These are phyloP conservation scores for Triplophysa siluroides DNA, from an alignment of 2,113 vertebrate genomes.

Conservation along the genomic window DNA sequence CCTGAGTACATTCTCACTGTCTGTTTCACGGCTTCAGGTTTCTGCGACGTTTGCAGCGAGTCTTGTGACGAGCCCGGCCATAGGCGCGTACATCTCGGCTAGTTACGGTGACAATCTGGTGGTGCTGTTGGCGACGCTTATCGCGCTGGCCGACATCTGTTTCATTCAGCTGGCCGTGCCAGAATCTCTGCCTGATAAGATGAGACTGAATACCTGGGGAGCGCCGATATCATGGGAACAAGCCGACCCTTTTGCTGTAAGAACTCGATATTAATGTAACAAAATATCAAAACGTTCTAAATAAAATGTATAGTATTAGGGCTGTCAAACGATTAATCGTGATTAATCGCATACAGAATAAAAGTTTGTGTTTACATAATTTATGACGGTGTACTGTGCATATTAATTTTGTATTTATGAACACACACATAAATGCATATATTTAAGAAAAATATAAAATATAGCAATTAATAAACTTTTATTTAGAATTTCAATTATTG, in stretches of 20 bases:
- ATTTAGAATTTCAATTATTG: too few relatives aligned
- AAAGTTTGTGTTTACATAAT: too few relatives aligned
- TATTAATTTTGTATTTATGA: too few relatives aligned
- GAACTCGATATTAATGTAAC: neutral
- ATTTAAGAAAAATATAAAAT: too few relatives aligned
- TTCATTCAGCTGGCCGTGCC: conserved; percentile 92
- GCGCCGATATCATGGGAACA: conserved; percentile 90
- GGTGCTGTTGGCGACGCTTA: conserved; percentile 84
- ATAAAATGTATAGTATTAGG: too few relatives aligned
- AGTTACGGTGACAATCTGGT: conserved; percentile 89
- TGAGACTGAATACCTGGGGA: conserved; percentile 88
- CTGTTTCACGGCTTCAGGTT: conserved; percentile 71
- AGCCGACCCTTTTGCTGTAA: conserved; percentile 92
- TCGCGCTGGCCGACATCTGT: conserved; percentile 88
- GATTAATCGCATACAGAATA: too few relatives aligned
- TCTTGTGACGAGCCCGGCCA: conserved; percentile 91
- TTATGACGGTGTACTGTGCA: too few relatives aligned
- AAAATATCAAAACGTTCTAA: neutral
- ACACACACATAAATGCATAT: too few relatives aligned
- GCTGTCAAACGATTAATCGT: too few relatives aligned
- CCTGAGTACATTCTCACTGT: conserved; percentile 15
- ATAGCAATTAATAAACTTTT: too few relatives aligned
- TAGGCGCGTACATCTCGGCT: conserved; percentile 89
- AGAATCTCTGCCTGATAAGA: conserved; percentile 91
- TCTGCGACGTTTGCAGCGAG: conserved; percentile 95